Base-by-base conservation (phyloP, 1,140 invertebrate genomes). In the Drosophila eugracilis region DNA sequence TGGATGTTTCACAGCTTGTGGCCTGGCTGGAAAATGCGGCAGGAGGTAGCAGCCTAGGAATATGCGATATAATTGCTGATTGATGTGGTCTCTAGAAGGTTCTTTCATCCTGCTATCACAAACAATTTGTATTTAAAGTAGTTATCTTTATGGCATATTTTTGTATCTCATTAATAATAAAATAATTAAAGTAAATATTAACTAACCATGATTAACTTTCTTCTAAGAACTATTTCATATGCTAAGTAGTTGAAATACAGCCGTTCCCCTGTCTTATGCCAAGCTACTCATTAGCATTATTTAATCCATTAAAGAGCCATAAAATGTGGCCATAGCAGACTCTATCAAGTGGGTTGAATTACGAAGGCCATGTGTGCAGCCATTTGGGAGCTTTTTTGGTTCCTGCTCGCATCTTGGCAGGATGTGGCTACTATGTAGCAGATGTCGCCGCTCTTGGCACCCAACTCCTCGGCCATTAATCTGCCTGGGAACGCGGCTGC, bases 401-500 rank as follows among this genome's bases (percentile, higher is more conserved):
- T 10, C 1, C 5, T 15, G 17, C 17, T 17, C 21, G 22, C 28
- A 52, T 66, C 36, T 52, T 42, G 24, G 41, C 24, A 9, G 19
- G 30, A 47, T 19, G 24, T 34, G 32, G 15, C 10, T 24, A 41
- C 17, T 22, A 47, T 47, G 55, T 55, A 28, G n/a, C 66, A 70
- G 32, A 70, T 70, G 65, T 41, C 14, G 24, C 32, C 65, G 26
- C 22, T 70, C 24, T 70, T 69, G 66, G 50, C 66, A 57, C 66
- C 32, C 32, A 57, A 22, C 66, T 70, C 32, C 21, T 32, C 48
- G 49, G 63, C 42, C 66, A 70, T 70, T 70, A 57, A 70, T 70
- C 39, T 57, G 42, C 41, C 50, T 22, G 66, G 15, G 28, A 70
- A 70, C 34, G 21, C 65, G 26, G 10, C 39, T 57, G 65, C 65